Conservation (phyloP, 2,888 invertebrate genomes). For the Tetranychus piercei region DNA sequence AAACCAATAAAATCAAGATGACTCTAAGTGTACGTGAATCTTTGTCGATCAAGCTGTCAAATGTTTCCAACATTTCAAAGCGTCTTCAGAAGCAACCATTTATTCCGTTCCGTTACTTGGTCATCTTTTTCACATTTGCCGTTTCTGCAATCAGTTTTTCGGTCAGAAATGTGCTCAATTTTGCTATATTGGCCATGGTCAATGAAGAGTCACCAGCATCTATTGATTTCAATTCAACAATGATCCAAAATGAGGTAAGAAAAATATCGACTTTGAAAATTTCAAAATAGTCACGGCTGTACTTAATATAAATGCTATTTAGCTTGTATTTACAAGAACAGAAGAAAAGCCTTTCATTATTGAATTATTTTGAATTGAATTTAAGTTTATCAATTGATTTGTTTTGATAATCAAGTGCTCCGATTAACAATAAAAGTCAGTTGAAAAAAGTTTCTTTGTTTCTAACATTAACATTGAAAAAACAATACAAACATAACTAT, state of each 20-base stretch:
- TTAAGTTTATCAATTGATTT: no score
- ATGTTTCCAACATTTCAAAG: neutral
- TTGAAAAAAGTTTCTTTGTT: no score
- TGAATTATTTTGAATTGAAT: no score
- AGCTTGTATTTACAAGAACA: neutral
- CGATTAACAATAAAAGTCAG: no score
- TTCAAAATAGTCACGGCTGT: no score
- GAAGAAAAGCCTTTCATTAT: no score
- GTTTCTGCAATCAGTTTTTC: neutral
- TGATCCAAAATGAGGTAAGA: neutral
- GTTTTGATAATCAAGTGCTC: no score
- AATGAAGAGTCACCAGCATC: neutral
- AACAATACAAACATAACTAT: neutral
- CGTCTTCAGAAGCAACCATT: neutral
- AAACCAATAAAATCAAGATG: neutral
- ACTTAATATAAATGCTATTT: no score
- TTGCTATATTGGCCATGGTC: neutral
- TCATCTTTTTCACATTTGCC: neutral
- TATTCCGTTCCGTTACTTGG: neutral
- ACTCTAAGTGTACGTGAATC: neutral
- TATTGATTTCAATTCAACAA: neutral
- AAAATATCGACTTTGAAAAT: no score
- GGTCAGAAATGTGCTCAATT: neutral
- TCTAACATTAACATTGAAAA: neutral
- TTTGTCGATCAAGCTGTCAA: neutral